Conservation (phyloP, 2,797 vertebrate genomes). For the Loriculus beryllinus region DNA sequence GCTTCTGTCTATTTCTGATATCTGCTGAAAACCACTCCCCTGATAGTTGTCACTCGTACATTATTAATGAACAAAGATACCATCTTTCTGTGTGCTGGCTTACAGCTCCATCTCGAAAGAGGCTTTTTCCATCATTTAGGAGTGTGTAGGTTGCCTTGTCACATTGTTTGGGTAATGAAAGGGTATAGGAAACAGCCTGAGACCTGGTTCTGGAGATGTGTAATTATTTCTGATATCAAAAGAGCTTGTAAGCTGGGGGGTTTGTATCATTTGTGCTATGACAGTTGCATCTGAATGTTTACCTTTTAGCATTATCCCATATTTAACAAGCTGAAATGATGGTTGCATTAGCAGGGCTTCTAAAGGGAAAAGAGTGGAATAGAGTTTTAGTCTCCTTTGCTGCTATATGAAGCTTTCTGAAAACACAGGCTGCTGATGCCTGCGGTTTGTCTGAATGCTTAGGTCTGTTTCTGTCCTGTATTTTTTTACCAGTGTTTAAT, state of each 20-base stretch:
- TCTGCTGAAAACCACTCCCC: neutral
- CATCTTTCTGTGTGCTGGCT: neutral
- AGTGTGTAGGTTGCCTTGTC: constrained; percentile 16
- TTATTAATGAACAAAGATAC: neutral
- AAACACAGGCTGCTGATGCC: neutral
- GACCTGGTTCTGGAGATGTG: neutral
- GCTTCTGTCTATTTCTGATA: neutral
- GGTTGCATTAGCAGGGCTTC: neutral
- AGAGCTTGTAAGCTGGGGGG: neutral
- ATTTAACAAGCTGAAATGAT: neutral
- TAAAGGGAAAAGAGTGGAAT: neutral
- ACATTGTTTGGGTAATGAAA: constrained; percentile 38
- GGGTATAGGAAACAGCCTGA: constrained; percentile 35
- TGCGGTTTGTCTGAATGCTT: neutral
- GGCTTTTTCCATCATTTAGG: neutral
- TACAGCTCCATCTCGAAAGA: neutral
- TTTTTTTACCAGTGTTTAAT: neutral
- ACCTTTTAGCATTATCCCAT: neutral
- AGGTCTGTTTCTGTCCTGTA: neutral
- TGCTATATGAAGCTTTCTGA: neutral
- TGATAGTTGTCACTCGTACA: neutral
- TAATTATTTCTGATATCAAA: constrained; percentile 49
- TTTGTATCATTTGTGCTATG: neutral
- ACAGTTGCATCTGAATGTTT: neutral
- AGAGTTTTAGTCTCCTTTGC: neutral